phyloP scores from a whole-genome alignment of 2,113 vertebrate genomes.

The Labrus mixtus region DNA sequence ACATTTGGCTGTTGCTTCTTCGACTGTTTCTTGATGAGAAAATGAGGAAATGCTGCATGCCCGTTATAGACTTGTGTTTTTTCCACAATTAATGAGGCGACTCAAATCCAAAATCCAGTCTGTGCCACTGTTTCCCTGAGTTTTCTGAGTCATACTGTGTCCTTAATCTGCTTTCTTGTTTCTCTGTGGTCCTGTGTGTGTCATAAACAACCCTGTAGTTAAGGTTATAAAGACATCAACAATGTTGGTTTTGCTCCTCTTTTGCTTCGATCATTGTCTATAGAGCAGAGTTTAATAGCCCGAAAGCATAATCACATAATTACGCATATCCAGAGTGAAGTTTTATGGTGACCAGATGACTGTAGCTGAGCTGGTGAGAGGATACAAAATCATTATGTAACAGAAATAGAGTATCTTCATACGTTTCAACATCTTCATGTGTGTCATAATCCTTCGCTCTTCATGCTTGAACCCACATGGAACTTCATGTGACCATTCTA shows the following conservation, averaged over 20 bases:
- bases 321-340: slow-evolving; percentile 16
- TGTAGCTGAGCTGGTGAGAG: slow-evolving; percentile 10
- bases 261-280: slow-evolving; percentile 28
- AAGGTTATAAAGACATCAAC: slow-evolving; percentile 27
- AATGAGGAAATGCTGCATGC: slow-evolving; percentile 17
- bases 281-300: slow-evolving; percentile 16
- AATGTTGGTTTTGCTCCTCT: slow-evolving; percentile 30
- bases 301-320: slow-evolving; percentile 49
- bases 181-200: slow-evolving; percentile 24
- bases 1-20: slow-evolving; percentile 7
- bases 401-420: neutral
- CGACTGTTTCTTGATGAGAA: slow-evolving; percentile 10
- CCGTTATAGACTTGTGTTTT: slow-evolving; percentile 39
- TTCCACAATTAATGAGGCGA: slow-evolving; percentile 28
- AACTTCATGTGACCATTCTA: slow-evolving; percentile 8
- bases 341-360: neutral
- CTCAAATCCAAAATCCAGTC: slow-evolving; percentile 25
- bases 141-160: slow-evolving; percentile 16
- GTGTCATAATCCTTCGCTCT: neutral
- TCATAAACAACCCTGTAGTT: slow-evolving; percentile 29
- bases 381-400: slow-evolving; percentile 1
- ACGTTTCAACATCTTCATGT: too few species aligned
- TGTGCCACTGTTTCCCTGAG: slow-evolving; percentile 28
- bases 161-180: slow-evolving; percentile 18
- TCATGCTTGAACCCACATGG: neutral